Evolutionary conservation across 2,113 vertebrate species (phyloP), one percentile per base, ranked within the genome.

Genomic region (Setophaga petechia): DNA sequence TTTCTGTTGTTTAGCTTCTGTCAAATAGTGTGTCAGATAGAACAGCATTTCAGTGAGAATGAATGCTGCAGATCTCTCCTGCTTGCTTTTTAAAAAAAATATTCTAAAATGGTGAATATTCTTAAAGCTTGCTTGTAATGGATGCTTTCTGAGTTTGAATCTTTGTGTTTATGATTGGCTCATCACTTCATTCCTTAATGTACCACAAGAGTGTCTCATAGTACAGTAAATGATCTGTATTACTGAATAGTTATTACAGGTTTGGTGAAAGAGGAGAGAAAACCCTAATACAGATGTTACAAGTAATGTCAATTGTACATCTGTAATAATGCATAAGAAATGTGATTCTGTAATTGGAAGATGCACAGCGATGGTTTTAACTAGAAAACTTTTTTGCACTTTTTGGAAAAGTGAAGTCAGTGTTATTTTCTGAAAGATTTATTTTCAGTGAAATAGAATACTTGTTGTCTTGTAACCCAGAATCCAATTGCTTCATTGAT

Each of bases 141-240:
- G 17, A 49, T 89, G 22, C 41, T 83, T 89, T 87, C 52, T 76
- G 2, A 0, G 31, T 62, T 93, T 74, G 19, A 88, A 63, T 79
- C 58, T 67, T 65, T 47, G 77, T 2, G 0, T 41, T 80, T 80
- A 27, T 5, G 23, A 83, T 77, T 95, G 89, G 75, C 90, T 43
- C 47, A 90, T 85, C 59, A 61, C 72, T 95, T 88, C 59, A 94
- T 97, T 97, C 94, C 95, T 96, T 95, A 59, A 59, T 61, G 37
- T 91, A 57, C 96, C 96, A 97, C 96, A 96, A 97, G 96, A 96
- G 94, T 97, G 96, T 96, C 90, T 93, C 92, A 72, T 91, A 97
- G 88, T 52, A 97, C 96, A 96, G 88, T 80, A 90, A 92, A 96
- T 96, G 94, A 68, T 88, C 68, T 92, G 43, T 83, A 31, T 93